A percentile compares a stretch with the other conserved stretches of the same genome.
These are phyloP conservation scores for Drosophila rubida DNA, from an alignment of 2,888 invertebrate species.

Conservation along the genomic window DNA sequence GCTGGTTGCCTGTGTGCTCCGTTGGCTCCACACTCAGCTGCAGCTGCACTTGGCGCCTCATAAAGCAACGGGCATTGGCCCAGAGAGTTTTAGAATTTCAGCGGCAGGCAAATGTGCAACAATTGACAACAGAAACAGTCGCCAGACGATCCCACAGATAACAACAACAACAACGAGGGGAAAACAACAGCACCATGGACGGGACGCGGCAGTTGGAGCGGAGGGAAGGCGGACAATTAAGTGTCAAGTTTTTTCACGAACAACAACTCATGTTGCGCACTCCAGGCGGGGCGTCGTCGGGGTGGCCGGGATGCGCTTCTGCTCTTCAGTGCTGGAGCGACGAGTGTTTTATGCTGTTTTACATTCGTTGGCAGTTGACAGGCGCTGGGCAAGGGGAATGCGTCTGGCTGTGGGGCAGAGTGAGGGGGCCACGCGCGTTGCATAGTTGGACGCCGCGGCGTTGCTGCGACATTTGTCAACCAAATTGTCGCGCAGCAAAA, in stretches of 20 bases:
- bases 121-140: slow-evolving; percentile 74
- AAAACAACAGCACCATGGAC: slow-evolving; percentile 4
- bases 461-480: slow-evolving; percentile 68
- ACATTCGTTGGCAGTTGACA: slow-evolving; percentile 52
- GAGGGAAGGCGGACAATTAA: slow-evolving; percentile 64
- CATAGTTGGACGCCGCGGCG: slow-evolving; percentile 47
- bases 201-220: slow-evolving; percentile 21
- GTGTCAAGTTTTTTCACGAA: slow-evolving; percentile 76
- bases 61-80: slow-evolving; percentile 63
- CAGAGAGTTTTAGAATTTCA: slow-evolving; percentile 34
- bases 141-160: slow-evolving; percentile 53
- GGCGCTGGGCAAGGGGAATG: neutral
- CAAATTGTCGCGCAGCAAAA: slow-evolving; percentile 47
- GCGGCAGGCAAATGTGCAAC: slow-evolving; percentile 69
- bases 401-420: neutral
- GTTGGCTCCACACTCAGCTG: slow-evolving; percentile 10
- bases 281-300: neutral
- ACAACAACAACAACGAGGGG: slow-evolving; percentile 11
- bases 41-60: slow-evolving; percentile 46
- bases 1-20: neutral
- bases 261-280: slow-evolving; percentile 50
- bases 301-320: neutral
- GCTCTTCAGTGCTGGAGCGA: slow-evolving; percentile 35
- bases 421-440: slow-evolving; percentile 5
- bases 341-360: slow-evolving; percentile 72